A percentile compares a stretch with the other conserved stretches of the same genome.
Conservation (phyloP, 2,797 vertebrate species). For the Gymnoscopelus braueri region DNA sequence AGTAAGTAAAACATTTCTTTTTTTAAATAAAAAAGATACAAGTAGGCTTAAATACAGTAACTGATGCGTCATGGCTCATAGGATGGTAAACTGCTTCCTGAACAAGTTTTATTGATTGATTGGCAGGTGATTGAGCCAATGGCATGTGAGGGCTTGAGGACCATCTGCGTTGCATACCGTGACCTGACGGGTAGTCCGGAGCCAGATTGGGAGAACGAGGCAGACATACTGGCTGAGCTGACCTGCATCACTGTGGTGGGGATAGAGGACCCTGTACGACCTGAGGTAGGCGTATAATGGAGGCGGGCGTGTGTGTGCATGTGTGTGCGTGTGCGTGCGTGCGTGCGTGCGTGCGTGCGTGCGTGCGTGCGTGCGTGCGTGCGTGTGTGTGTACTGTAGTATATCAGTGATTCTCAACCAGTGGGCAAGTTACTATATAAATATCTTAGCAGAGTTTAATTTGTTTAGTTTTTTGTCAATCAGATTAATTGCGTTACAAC, state of each 20-base stretch:
- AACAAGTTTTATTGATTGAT: constrained; percentile 21
- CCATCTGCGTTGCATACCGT: constrained; percentile 90
- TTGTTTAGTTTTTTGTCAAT: no score
- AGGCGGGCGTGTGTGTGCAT: neutral
- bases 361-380: neutral
- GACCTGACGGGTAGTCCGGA: constrained; percentile 84
- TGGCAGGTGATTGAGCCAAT: constrained; percentile 90
- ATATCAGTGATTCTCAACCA: no score
- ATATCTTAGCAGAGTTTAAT: no score
- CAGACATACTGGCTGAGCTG: constrained; percentile 85
- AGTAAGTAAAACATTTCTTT: no score
- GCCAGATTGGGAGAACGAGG: constrained; percentile 91
- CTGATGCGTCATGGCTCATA: neutral
- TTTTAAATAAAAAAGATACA: no score
- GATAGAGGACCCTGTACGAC: constrained; percentile 93
- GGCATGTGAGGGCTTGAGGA: constrained; percentile 91
- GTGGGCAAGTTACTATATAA: no score
- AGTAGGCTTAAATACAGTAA: neutral
- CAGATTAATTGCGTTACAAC: no score
- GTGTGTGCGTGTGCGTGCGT: neutral
- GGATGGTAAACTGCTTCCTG: constrained; percentile 7
- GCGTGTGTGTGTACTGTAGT: no score
- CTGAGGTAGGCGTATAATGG: constrained; percentile 81
- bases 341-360: neutral
- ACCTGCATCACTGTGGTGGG: constrained; percentile 91